Evolutionary conservation across 2,888 invertebrate species (phyloP), one percentile per base, ranked within the genome.

Genomic region (Lithophane semibrunnea): DNA sequence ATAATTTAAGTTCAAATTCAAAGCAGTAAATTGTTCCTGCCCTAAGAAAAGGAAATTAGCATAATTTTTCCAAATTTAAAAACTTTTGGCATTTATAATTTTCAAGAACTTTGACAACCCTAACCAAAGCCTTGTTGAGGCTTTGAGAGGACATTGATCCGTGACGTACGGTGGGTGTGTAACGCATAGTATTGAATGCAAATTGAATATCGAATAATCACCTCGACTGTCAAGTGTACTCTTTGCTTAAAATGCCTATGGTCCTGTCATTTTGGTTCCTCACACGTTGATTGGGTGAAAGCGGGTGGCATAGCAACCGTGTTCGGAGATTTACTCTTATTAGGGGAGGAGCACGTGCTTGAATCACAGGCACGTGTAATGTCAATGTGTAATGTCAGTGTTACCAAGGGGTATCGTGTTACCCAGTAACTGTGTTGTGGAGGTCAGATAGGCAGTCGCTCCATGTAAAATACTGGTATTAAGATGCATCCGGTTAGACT

Each of bases 131-230:
- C 92, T 92, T 89, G 92, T 89, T 88, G 88, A 89, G 88, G 90
- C 83, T 91, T 91, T 87, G 13, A 84, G 56, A 72, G 90, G 84
- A 64, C 88, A 69, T 88, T 88, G 90, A 91, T 84, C 90, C 83
- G 80, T 93, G 92, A 93, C 92, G 92, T 92, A 88, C 74, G 75
- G 90, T 91, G 91, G 90, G 88, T 89, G 90, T 91, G 88, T 87
- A 82, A 80, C 73, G 70, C 70, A 75, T 82, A 83, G 79, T 87
- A 75, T 84, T 78, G 79, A 82, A 88, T 83, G 85, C 80, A 83
- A 88, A 86, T 80, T 52, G 72, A 83, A 82, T 64, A 85, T 84
- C 85, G 86, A 85, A 84, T 85, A 78, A 85, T 75, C 72, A 78
- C 64, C 29, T 49, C 54, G 64, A 68, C 47, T 80, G 82, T 81